Percentiles rank a stretch among this genome's conserved stretches.
Evolutionary conservation across 2,888 invertebrate species (phyloP).

Genomic region (Gerris lacustris): DNA sequence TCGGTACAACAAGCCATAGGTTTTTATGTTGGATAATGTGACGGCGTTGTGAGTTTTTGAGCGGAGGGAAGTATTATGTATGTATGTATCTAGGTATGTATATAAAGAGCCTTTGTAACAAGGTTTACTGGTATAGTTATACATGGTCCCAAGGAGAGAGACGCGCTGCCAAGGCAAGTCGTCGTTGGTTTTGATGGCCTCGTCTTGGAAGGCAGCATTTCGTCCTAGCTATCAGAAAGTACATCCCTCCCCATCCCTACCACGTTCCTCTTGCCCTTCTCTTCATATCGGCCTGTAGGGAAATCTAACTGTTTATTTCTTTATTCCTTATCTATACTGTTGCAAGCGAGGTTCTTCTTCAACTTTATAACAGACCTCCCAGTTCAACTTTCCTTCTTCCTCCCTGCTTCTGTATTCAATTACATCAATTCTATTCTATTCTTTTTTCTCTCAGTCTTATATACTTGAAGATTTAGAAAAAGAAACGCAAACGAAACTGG

Average conservation of each 20-base stretch:
- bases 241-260: no score
- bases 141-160: background rate
- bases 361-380: background rate
- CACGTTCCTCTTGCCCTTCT: background rate
- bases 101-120: no score
- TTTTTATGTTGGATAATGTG: background rate
- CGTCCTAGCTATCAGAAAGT: background rate
- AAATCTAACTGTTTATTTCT: conserved; percentile 5
- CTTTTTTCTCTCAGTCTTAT: background rate
- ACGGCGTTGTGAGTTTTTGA: background rate
- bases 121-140: background rate
- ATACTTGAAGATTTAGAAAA: background rate
- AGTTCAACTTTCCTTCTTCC: background rate
- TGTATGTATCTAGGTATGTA: no score
- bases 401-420: background rate
- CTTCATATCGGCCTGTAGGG: background rate
- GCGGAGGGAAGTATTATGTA: no score
- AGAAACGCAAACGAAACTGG: no score
- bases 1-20: background rate
- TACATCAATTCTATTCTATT: background rate
- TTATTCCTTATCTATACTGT: background rate
- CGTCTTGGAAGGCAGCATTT: background rate
- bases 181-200: background rate
- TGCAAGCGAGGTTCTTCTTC: background rate
- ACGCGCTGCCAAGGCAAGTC: background rate